These are phyloP conservation scores for Champsocephalus gunnari DNA, from an alignment of 2,797 vertebrate genomes.

Conservation along the genomic window DNA sequence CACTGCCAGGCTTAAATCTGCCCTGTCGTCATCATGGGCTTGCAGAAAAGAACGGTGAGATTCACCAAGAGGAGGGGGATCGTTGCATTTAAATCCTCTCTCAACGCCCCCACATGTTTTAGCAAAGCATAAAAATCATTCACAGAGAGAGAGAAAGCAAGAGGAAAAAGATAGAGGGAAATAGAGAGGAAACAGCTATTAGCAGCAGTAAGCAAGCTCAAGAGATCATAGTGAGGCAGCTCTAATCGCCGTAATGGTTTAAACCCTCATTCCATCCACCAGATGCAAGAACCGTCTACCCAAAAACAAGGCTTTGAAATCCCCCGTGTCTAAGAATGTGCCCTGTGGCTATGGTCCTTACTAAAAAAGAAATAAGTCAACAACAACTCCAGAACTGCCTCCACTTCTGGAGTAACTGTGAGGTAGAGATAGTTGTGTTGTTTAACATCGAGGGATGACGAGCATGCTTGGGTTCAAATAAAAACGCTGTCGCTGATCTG, in stretches of 20 bases:
- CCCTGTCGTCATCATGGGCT: constrained; percentile 88
- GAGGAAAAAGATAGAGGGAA: constrained; percentile 81
- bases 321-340: constrained; percentile 79
- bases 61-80: constrained; percentile 81
- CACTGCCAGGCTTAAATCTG: constrained; percentile 88
- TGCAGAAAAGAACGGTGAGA: constrained; percentile 84
- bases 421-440: constrained; percentile 59
- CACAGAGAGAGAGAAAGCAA: constrained; percentile 83
- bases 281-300: constrained; percentile 80
- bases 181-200: constrained; percentile 86
- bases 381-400: constrained; percentile 64
- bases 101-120: constrained; percentile 88
- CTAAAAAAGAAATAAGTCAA: constrained; percentile 50
- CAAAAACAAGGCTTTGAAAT: constrained; percentile 81
- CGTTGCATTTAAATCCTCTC: constrained; percentile 89
- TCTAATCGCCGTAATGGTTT: constrained; percentile 87
- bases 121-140: constrained; percentile 90
- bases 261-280: constrained; percentile 82
- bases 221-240: constrained; percentile 86
- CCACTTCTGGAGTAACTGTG: constrained; percentile 61
- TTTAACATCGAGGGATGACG: constrained; percentile 44
- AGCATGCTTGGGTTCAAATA: constrained; percentile 18
- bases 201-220: constrained; percentile 85
- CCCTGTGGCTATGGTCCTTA: constrained; percentile 75
- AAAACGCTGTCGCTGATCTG: constrained; percentile 4